These are phyloP conservation scores for Papilio aristodemus DNA, from an alignment of 1,140 invertebrate genomes.

Conservation along the genomic window DNA sequence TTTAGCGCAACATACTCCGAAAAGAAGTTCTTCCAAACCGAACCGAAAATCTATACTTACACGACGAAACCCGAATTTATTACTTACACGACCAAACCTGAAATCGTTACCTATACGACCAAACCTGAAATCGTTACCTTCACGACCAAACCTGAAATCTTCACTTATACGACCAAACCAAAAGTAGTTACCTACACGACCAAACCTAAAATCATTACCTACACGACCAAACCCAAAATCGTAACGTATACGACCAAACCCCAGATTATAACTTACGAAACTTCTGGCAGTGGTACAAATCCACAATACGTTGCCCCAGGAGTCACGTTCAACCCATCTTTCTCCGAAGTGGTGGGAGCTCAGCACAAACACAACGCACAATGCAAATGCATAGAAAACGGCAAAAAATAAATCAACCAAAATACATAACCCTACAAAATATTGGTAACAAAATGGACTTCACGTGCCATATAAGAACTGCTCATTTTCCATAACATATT, in stretches of 20 bases:
- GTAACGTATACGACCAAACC: conserved; percentile 59
- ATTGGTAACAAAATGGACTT: conserved; percentile 40
- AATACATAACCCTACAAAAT: conserved; percentile 36
- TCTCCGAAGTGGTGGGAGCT: conserved; percentile 53
- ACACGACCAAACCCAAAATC: conserved; percentile 57
- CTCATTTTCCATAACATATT: conserved; percentile 32
- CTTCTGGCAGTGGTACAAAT: conserved; percentile 64
- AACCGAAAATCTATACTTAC: conserved; percentile 57
- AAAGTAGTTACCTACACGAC: conserved; percentile 63
- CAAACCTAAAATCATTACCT: conserved; percentile 56
- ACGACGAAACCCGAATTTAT: conserved; percentile 62
- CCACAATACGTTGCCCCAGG: conserved; percentile 65
- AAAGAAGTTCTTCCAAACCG: conserved; percentile 66
- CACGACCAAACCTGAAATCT: conserved; percentile 61
- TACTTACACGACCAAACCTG: conserved; percentile 62
- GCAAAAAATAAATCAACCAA: conserved; percentile 51
- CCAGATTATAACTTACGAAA: conserved; percentile 63
- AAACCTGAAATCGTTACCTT: conserved; percentile 60
- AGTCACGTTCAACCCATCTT: conserved; percentile 61
- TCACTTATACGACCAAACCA: conserved; percentile 68
- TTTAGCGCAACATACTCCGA: conserved; percentile 61
- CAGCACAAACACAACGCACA: conserved; percentile 56
- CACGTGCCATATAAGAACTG: conserved; percentile 58
- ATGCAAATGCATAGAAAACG: conserved; percentile 66
- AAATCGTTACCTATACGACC: conserved; percentile 62